Evolutionary conservation across 1,140 invertebrate genomes (phyloP).

Genomic region (Drosophila tani): DNA sequence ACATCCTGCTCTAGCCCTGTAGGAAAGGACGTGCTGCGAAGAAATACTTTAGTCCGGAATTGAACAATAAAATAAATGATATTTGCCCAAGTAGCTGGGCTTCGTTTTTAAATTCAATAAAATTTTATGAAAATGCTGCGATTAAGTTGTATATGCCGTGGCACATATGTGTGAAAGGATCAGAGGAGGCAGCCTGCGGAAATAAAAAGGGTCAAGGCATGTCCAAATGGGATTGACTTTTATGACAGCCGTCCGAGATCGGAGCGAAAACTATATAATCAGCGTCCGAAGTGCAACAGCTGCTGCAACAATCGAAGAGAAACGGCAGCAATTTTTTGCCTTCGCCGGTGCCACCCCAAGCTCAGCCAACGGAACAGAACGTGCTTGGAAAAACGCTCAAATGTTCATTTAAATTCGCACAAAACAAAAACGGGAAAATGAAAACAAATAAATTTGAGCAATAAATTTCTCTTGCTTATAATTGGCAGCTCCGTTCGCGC

Average conservation of each 20-base stretch:
- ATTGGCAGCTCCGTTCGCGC: slow-evolving; percentile 39
- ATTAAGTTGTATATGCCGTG: slow-evolving; percentile 65
- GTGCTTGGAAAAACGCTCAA: slow-evolving; percentile 31
- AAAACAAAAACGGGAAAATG: slow-evolving; percentile 14
- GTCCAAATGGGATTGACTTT: slow-evolving; percentile 62
- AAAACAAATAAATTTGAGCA: slow-evolving; percentile 44
- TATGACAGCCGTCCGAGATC: slow-evolving; percentile 66
- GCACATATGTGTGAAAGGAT: slow-evolving; percentile 64
- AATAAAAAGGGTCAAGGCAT: slow-evolving; percentile 73
- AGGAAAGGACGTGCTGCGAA: slow-evolving; percentile 55
- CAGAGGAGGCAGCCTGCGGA: slow-evolving; percentile 3
- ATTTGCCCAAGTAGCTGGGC: slow-evolving; percentile 76
- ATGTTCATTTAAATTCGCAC: slow-evolving; percentile 40
- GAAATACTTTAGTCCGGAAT: slow-evolving; percentile 72
- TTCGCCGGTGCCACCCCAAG: slow-evolving; percentile 1
- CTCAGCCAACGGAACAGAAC: slow-evolving; percentile 36
- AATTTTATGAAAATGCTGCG: slow-evolving; percentile 82
- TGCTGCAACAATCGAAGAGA: slow-evolving; percentile 70
- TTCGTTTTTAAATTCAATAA: slow-evolving; percentile 81
- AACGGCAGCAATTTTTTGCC: slow-evolving; percentile 41
- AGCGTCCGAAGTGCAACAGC: slow-evolving; percentile 73
- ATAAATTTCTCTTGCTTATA: slow-evolving; percentile 58
- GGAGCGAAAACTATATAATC: slow-evolving; percentile 73
- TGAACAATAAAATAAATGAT: slow-evolving; percentile 84
- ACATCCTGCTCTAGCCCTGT: slow-evolving; percentile 30